Base-by-base conservation (phyloP, 2,888 invertebrate species). In the Drosophila lacicola region DNA sequence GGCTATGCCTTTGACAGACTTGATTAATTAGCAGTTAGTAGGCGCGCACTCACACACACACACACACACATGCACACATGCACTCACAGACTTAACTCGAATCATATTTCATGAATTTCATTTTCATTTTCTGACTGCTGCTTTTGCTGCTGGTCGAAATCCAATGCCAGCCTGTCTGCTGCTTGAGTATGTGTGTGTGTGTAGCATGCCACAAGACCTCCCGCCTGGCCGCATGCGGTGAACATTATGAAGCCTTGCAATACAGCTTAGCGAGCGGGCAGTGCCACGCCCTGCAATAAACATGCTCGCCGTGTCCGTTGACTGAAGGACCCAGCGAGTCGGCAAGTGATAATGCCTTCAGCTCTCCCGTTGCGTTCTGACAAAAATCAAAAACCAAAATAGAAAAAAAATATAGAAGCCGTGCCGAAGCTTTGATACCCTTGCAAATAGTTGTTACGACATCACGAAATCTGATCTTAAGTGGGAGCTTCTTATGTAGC, bases 211-310 rank as follows among this genome's bases (percentile, higher is more conserved):
- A 54, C 72, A 51, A 53, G 47, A 45, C 39, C 33, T 17, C 37
- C 47, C 37, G 34, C 50, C 36, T 14, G 37, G 64, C 76, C 83
- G 65, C 84, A 78, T 87, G 87, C 58, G 87, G 84, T 78, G 87
- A 65, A 74, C 80, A 78, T 82, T 82, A 84, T 82, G 86, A 84
- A 87, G 78, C 87, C 84, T 53, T 78, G 83, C 73, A 75, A 49
- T 76, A 68, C 69, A 76, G 75, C 77, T 77, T 81, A 81, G 64
- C 47, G 5, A 41, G 57, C 64, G 42, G 42, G 39, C 51, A 45
- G 14, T 13, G 29, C 39, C 19, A 45, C 44, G 17, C 39, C 58
- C 46, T 51, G 36, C 50, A 55, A 73, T 73, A 78, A 77, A 41
- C 56, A 65, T 29, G 29, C 42, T 36, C 29, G 6, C 6, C 33